Conservation (phyloP, 2,797 vertebrate genomes). For the Pseudomugil gertrudae region DNA sequence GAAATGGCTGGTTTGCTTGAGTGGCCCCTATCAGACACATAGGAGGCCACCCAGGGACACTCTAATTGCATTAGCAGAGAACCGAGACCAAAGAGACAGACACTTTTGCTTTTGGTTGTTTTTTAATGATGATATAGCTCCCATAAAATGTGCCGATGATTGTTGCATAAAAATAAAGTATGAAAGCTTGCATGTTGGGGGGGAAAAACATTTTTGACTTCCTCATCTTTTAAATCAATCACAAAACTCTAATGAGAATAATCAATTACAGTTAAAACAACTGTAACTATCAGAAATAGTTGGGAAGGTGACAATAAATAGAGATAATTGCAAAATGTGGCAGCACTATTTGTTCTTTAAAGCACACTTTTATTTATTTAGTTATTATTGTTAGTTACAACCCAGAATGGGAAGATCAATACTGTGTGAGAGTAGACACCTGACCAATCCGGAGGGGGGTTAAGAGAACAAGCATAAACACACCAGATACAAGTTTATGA, state of each 20-base stretch:
- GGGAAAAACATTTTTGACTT: neutral
- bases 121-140: neutral
- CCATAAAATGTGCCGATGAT: neutral
- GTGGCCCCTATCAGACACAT: constrained; percentile 31
- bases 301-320: neutral
- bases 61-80: constrained; percentile 38
- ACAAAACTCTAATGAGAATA: neutral
- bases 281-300: neutral
- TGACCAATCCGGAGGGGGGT: too few relatives aligned
- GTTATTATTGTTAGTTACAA: too few relatives aligned
- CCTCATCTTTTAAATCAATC: neutral
- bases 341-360: too few relatives aligned
- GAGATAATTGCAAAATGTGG: neutral
- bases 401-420: too few relatives aligned
- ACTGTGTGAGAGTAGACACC: too few relatives aligned
- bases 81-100: constrained; percentile 12
- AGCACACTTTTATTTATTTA: too few relatives aligned
- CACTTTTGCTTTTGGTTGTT: neutral
- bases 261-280: neutral
- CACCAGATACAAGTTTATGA: too few relatives aligned
- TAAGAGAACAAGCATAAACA: too few relatives aligned
- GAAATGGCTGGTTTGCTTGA: constrained; percentile 49
- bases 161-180: too few relatives aligned
- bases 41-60: constrained; percentile 31
- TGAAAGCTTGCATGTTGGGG: too few relatives aligned